A percentile compares a stretch with the other conserved stretches of the same genome.
These are phyloP conservation scores for Lutraria rhynchaena DNA, from an alignment of 1,140 invertebrate species.

Conservation along the genomic window DNA sequence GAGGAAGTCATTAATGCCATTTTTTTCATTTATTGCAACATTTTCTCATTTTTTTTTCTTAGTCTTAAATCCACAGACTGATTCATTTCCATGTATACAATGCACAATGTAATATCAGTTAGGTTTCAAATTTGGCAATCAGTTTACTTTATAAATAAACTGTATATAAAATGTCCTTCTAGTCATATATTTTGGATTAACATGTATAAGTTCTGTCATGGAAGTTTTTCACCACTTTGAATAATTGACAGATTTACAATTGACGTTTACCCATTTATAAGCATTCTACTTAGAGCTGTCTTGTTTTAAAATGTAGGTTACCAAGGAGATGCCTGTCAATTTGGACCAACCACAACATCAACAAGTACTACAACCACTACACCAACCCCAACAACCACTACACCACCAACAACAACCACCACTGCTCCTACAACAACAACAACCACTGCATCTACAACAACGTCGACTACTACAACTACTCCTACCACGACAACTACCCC, in stretches of 20 bases:
- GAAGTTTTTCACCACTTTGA: too few species aligned
- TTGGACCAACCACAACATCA: slow-evolving; percentile 26
- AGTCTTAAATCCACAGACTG: too few species aligned
- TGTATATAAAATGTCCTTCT: too few species aligned
- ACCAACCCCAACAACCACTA: background rate
- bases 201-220: too few species aligned
- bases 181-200: too few species aligned
- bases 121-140: too few species aligned
- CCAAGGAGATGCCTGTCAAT: slow-evolving; percentile 4
- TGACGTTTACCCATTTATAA: background rate
- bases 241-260: background rate
- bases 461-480: background rate
- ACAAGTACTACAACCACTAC: background rate
- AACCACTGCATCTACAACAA: slow-evolving; percentile 2
- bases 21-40: too few species aligned
- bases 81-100: too few species aligned
- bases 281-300: background rate
- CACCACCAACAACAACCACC: slow-evolving; percentile 14
- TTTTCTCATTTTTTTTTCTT: too few species aligned
- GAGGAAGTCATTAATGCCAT: too few species aligned
- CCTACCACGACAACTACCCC: background rate
- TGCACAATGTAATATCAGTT: too few species aligned
- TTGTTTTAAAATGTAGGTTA: slow-evolving; percentile 10
- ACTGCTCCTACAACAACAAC: slow-evolving; percentile 1
- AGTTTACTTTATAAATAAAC: too few species aligned